A percentile compares a stretch with the other conserved stretches of the same genome.
phyloP scores from a whole-genome alignment of 2,797 vertebrate species.

The Eulemur mongoz region DNA sequence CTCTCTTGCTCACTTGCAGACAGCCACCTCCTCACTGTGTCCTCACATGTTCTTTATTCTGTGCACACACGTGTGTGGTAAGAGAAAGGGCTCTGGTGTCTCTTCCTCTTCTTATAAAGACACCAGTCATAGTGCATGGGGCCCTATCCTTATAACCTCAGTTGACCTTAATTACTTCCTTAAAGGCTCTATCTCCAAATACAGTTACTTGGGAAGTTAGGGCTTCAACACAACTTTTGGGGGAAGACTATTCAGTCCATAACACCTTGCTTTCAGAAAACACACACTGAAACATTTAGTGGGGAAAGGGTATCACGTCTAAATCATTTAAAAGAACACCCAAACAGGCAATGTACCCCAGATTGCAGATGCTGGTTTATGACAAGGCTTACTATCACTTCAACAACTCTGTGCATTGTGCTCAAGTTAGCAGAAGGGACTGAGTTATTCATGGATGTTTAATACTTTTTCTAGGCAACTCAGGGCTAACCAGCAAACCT shows the following conservation, averaged over 20 bases:
- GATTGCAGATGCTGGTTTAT: neutral
- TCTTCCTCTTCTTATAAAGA: neutral
- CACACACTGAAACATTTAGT: neutral
- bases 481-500: neutral
- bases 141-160: neutral
- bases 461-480: neutral
- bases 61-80: neutral
- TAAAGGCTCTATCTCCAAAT: neutral
- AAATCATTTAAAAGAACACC: neutral
- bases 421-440: no score
- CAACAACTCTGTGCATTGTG: neutral
- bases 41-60: neutral
- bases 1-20: neutral
- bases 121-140: neutral
- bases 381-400: neutral
- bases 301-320: neutral
- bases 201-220: neutral
- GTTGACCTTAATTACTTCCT: neutral
- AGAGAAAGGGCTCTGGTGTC: neutral
- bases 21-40: neutral
- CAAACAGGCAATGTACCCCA: neutral
- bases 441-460: neutral
- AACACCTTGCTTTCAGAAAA: neutral
- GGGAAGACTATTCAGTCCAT: neutral
- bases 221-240: neutral